phyloP scores from a whole-genome alignment of 2,888 invertebrate species.

The Dynastes grantii region DNA sequence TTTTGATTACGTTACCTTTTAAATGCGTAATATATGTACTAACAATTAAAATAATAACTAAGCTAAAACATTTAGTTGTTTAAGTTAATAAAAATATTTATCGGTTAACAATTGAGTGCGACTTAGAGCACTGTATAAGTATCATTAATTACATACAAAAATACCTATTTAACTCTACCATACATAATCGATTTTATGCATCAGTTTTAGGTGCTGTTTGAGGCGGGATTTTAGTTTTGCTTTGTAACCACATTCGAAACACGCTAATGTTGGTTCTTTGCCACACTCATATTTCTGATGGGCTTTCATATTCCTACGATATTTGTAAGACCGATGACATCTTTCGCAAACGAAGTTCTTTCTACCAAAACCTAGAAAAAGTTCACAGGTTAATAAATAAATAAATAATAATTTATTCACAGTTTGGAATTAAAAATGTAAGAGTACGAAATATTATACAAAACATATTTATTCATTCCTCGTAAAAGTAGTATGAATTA shows the following conservation, averaged over 20 bases:
- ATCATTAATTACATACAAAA: neutral
- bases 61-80: neutral
- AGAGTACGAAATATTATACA: conserved; percentile 16
- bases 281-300: conserved; percentile 54
- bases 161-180: conserved; percentile 39
- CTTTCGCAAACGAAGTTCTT: conserved; percentile 55
- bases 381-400: neutral
- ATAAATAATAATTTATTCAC: neutral
- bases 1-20: too few relatives aligned
- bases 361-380: conserved; percentile 39
- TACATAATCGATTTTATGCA: conserved; percentile 52
- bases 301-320: conserved; percentile 55
- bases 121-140: conserved; percentile 16
- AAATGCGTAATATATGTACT: too few relatives aligned
- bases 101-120: conserved; percentile 19
- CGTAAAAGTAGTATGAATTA: conserved; percentile 24
- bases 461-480: neutral
- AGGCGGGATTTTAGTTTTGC: conserved; percentile 51
- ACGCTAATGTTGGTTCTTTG: conserved; percentile 51
- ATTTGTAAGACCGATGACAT: conserved; percentile 58
- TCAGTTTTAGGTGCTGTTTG: conserved; percentile 51
- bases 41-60: neutral
- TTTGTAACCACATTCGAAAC: conserved; percentile 51
- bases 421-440: neutral
- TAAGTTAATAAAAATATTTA: conserved; percentile 29